phyloP scores from a whole-genome alignment of 2,113 vertebrate species.

The Phasianus colchicus region DNA sequence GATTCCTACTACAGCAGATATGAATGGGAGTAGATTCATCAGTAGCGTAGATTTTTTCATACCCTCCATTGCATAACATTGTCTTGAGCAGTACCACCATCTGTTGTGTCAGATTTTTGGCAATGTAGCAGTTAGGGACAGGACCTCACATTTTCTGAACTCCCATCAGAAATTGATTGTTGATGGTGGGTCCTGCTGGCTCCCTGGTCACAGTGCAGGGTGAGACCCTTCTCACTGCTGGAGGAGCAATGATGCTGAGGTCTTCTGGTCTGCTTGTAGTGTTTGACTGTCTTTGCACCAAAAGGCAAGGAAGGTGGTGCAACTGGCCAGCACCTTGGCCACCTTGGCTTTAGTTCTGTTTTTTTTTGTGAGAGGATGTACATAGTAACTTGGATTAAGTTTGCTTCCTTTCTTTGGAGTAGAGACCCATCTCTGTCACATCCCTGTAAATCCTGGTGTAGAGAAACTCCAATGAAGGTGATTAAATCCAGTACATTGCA shows the following conservation, averaged over 20 bases:
- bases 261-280: not conserved
- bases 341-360: not conserved
- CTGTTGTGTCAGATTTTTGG: not conserved
- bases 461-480: not conserved
- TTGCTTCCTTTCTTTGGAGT: not conserved
- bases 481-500: not conserved
- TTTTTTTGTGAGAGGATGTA: not conserved
- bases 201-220: not conserved
- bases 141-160: not conserved
- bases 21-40: not conserved
- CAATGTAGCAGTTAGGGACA: too few species aligned
- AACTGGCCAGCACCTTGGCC: not conserved
- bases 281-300: accelerated
- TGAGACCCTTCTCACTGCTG: not conserved
- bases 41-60: not conserved
- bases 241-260: accelerated
- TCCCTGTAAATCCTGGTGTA: not conserved
- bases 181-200: not conserved
- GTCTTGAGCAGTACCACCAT: not conserved
- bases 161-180: not conserved
- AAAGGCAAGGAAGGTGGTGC: not conserved
- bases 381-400: not conserved
- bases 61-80: not conserved
- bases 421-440: not conserved
- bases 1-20: not conserved